phyloP scores from a whole-genome alignment of 2,797 vertebrate genomes.

The Hippoglossus hippoglossus region DNA sequence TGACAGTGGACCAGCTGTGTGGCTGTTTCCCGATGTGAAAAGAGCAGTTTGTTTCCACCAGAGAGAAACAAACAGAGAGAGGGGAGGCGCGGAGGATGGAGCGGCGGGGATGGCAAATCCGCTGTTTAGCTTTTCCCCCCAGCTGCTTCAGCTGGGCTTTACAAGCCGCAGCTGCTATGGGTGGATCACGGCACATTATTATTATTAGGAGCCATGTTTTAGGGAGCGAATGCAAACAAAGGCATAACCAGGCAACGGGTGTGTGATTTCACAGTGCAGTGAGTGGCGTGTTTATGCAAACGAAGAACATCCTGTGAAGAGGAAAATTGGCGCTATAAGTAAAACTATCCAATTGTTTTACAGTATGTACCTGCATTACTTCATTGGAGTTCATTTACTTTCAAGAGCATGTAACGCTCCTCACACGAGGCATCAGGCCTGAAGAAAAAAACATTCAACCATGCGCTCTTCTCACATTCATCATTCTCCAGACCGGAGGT shows the following conservation, averaged over 20 bases:
- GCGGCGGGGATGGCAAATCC: slow-evolving; percentile 38
- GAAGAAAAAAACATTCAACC: no score
- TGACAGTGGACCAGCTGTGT: slow-evolving; percentile 76
- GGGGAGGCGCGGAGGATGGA: slow-evolving; percentile 40
- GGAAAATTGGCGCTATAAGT: neutral
- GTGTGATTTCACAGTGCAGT: slow-evolving; percentile 23
- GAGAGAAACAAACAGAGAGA: slow-evolving; percentile 36
- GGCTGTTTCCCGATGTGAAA: slow-evolving; percentile 67
- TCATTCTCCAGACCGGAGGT: no score
- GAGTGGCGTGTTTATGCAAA: neutral
- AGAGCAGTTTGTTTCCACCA: slow-evolving; percentile 65
- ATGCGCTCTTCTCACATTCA: no score
- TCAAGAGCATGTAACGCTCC: no score
- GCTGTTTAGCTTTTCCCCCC: slow-evolving; percentile 54
- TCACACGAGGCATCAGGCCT: no score
- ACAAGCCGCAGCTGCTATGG: slow-evolving; percentile 68
- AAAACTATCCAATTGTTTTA: neutral
- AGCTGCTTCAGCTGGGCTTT: slow-evolving; percentile 70
- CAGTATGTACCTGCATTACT: neutral
- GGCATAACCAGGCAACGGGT: slow-evolving; percentile 44
- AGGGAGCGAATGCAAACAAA: slow-evolving; percentile 64
- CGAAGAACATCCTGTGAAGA: neutral
- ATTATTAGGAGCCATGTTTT: slow-evolving; percentile 63
- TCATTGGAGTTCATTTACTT: neutral
- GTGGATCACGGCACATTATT: slow-evolving; percentile 66